Evolutionary conservation across 2,113 vertebrate species (phyloP).

Genomic region (Amphiprion percula): DNA sequence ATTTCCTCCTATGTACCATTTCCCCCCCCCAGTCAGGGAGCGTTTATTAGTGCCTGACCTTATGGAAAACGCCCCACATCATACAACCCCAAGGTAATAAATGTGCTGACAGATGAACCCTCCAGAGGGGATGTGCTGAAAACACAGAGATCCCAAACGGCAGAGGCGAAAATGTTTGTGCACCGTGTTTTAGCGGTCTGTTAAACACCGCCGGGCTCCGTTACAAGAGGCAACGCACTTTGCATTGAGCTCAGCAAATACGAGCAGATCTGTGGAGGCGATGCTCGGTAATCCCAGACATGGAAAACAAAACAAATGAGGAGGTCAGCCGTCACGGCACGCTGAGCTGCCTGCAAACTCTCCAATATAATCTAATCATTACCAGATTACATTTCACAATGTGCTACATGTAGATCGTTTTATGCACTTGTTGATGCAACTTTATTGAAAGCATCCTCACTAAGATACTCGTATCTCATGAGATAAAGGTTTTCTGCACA

Average conservation of each 20-base stretch:
- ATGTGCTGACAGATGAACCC: constrained; percentile 13
- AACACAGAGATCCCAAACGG: constrained; percentile 18
- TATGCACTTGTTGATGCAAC: constrained; percentile 10
- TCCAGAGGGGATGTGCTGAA: constrained; percentile 18
- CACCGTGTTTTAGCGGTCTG: constrained; percentile 1
- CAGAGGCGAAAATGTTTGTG: neutral
- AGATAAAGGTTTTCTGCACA: constrained; percentile 74
- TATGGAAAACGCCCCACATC: constrained; percentile 34
- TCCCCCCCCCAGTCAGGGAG: constrained; percentile 24
- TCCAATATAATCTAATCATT: constrained; percentile 21
- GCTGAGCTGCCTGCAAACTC: constrained; percentile 49
- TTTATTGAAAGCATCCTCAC: constrained; percentile 5
- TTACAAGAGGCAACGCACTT: constrained; percentile 5
- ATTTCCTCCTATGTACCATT: constrained; percentile 55
- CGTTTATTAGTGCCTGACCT: constrained; percentile 56
- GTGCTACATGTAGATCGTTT: constrained; percentile 51
- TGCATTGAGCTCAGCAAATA: constrained; percentile 13
- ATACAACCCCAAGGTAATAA: constrained; percentile 35
- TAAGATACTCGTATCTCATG: constrained; percentile 9
- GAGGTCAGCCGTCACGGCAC: constrained; percentile 28
- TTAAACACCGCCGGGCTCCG: neutral
- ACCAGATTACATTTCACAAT: constrained; percentile 10
- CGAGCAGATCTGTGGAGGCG: constrained; percentile 23
- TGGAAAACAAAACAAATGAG: constrained; percentile 23
- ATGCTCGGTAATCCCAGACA: constrained; percentile 29